Evolutionary conservation across 2,113 vertebrate genomes (phyloP).

Genomic region (Chitala chitala): DNA sequence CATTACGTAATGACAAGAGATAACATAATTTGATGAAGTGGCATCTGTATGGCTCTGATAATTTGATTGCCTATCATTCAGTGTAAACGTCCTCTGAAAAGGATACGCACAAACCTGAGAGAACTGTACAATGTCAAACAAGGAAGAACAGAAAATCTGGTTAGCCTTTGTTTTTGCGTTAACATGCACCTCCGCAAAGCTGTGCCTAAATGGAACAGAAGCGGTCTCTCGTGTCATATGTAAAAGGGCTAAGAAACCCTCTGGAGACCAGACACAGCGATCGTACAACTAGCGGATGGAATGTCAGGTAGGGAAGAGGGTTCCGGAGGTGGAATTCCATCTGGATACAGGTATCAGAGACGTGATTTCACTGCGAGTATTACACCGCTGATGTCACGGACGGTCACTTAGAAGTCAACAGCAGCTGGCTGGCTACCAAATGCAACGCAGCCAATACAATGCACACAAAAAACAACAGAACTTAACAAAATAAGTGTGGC

Average conservation of each 20-base stretch:
- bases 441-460: not conserved
- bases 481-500: not conserved
- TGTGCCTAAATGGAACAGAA: not conserved
- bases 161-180: not conserved
- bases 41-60: no score
- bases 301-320: not conserved
- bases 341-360: not conserved
- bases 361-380: not conserved
- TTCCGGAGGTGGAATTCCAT: conserved; percentile 10
- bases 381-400: not conserved
- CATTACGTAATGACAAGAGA: not conserved
- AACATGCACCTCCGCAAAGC: no score
- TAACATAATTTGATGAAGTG: no score
- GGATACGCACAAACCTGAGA: not conserved
- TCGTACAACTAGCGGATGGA: no score
- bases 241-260: no score
- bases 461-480: no score
- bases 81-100: not conserved
- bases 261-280: no score
- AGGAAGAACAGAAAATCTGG: not conserved
- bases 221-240: not conserved
- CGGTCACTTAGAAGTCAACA: not conserved
- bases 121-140: not conserved
- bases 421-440: not conserved
- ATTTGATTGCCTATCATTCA: not conserved